Evolutionary conservation across 2,113 vertebrate genomes (phyloP).

Genomic region (Ginglymostoma cirratum): DNA sequence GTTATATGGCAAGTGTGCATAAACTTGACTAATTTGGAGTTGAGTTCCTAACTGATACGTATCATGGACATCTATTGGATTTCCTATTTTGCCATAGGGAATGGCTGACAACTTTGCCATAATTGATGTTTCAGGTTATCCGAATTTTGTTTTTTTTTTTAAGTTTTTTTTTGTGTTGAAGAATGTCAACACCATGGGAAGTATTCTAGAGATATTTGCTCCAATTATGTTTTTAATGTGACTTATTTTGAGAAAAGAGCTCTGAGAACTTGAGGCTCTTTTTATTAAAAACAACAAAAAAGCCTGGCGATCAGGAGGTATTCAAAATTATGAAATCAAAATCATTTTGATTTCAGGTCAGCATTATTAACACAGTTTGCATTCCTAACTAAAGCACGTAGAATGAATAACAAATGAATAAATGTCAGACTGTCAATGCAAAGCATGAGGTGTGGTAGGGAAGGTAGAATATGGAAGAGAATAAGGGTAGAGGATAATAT

Average conservation of each 20-base stretch:
- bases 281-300: not conserved
- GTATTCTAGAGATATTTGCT: not conserved
- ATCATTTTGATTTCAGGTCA: not conserved
- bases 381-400: not conserved
- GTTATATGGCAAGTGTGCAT: too few species aligned
- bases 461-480: not conserved
- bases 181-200: not conserved
- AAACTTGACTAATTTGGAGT: too few species aligned
- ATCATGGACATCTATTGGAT: too few species aligned
- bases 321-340: not conserved
- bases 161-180: not conserved
- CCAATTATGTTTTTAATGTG: not conserved
- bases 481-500: not conserved
- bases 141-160: not conserved
- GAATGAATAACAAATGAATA: not conserved
- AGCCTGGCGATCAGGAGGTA: not conserved
- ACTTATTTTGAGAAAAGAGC: not conserved
- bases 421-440: not conserved
- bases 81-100: too few species aligned
- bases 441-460: not conserved
- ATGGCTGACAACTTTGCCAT: too few species aligned
- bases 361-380: not conserved
- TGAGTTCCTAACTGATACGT: too few species aligned
- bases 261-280: not conserved
- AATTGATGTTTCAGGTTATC: too few species aligned